These are phyloP conservation scores for Solenodon paradoxus DNA, from an alignment of 2,113 vertebrate genomes.

Conservation along the genomic window DNA sequence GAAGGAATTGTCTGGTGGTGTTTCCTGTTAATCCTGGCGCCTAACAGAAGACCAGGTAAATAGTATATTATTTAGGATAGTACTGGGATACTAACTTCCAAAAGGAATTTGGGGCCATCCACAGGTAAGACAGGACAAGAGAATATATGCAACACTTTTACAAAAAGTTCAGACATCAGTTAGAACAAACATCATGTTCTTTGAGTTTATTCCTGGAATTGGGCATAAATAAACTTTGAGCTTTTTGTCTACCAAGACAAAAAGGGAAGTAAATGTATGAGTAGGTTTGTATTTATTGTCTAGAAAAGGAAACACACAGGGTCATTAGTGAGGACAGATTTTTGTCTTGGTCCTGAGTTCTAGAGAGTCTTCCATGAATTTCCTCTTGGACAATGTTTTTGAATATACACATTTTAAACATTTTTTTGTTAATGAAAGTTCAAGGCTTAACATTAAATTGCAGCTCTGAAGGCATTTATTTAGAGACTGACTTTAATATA, in stretches of 20 bases:
- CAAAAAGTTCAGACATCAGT: not conserved
- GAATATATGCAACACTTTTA: not conserved
- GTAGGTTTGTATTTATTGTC: not conserved
- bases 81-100: not conserved
- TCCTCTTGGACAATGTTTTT: not conserved
- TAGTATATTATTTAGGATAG: not conserved
- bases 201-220: conserved; percentile 15
- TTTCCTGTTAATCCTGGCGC: not conserved
- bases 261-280: not conserved
- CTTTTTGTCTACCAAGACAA: not conserved
- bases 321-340: not conserved
- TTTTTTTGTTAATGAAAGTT: not conserved
- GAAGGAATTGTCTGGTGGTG: not conserved
- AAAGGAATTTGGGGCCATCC: not conserved
- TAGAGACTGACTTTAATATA: not conserved
- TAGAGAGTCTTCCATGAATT: not conserved
- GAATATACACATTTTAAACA: conserved; percentile 3
- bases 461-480: not conserved
- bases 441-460: not conserved
- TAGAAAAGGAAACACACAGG: not conserved
- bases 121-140: not conserved
- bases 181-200: not conserved
- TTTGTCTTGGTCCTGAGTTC: not conserved
- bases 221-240: not conserved
- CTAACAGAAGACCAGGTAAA: not conserved